phyloP scores from a whole-genome alignment of 2,113 vertebrate genomes.

The Ceratotherium simum region DNA sequence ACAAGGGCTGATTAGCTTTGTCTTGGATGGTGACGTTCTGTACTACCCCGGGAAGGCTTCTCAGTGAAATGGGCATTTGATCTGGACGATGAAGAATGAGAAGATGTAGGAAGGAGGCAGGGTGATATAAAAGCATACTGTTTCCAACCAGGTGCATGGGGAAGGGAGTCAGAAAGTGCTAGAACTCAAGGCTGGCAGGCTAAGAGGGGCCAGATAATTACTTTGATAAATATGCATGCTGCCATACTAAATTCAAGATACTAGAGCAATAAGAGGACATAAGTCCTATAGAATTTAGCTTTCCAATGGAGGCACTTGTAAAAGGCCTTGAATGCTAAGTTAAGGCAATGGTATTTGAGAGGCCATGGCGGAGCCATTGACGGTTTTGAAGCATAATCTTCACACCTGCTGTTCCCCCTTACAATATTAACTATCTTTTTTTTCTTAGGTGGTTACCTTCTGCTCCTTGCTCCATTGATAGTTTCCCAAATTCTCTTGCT shows the following conservation, averaged over 20 bases:
- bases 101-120: too few relatives aligned
- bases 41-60: background rate
- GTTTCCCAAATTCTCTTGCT: background rate
- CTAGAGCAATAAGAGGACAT: too few relatives aligned
- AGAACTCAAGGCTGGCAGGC: background rate
- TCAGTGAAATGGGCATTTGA: background rate
- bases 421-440: background rate
- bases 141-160: background rate
- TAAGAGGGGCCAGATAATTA: background rate
- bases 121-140: background rate
- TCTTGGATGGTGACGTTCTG: background rate
- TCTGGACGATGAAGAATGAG: background rate
- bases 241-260: background rate
- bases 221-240: background rate
- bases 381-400: background rate
- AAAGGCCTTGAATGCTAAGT: background rate
- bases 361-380: fast-evolving
- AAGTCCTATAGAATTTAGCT: background rate
- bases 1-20: background rate
- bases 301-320: background rate
- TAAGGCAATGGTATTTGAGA: background rate
- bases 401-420: fast-evolving
- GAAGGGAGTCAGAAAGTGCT: background rate
- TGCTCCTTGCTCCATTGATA: background rate
- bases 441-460: background rate